Base-by-base conservation (phyloP, 2,797 vertebrate species). In the Oophaga sylvatica region DNA sequence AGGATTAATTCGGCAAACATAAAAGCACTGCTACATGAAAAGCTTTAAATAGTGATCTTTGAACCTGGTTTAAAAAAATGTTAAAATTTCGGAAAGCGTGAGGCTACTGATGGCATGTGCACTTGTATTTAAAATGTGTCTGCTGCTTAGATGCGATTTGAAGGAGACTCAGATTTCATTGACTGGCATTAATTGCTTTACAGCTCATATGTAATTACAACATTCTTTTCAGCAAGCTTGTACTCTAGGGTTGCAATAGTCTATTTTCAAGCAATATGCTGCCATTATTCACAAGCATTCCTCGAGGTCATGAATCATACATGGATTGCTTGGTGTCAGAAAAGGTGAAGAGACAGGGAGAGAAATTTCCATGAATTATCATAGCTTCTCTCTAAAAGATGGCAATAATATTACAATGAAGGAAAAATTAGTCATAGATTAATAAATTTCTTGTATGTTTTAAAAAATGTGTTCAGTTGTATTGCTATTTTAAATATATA, bases 1-100 rank as follows among this genome's bases (percentile, higher is more conserved):
- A 89, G 92, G 93, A 93, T 94, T 93, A 93, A 93, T 93, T 92
- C 91, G 88, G 56, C 29, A 91, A 89, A 87, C 90, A 91, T 91
- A 90, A 93, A 94, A 93, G 87, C 91, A 89, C 35, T 63, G 80
- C 79, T 80, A 91, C 92, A 88, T 91, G 73, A 90, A 92, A 93
- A 92, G 90, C 81, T 41, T 91, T 70, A 53, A 88, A 90, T 59
- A 87, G 88, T 86, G 90, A 93, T 93, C 87, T 86, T 85, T 89
- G 19, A 80, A 91, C 90, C 87, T 13, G 6, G 91, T 89, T 89
- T 41, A 41, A 41, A 41, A 45, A 81, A 75, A 90, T 90, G 86
- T 53, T 62, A 59, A 89, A 2, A 35, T 88, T 86, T 60, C n/a
- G 86, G 71, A 68, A 31, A 12, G 3, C 90, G 80, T 17, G 16